phyloP scores from a whole-genome alignment of 92 coral and sea anemone species.

The Phenganax marumi region DNA sequence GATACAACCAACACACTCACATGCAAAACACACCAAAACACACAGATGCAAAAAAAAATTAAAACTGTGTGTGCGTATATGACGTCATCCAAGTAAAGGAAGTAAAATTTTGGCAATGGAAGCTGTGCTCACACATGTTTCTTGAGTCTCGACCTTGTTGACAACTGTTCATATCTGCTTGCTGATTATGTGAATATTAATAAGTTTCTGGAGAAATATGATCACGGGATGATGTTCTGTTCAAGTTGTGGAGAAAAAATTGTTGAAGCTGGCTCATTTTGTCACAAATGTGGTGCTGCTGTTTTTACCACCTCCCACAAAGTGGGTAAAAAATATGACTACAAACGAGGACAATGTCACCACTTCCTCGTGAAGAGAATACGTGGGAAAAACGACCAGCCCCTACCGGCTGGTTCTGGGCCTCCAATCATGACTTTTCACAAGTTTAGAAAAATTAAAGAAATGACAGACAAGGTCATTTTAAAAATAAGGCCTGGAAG shows the following conservation, averaged over 20 bases:
- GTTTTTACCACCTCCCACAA: not conserved
- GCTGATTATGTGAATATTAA: too few species aligned
- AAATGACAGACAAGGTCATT: not conserved
- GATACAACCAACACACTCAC: too few species aligned
- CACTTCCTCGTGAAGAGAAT: not conserved
- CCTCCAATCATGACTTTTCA: not conserved
- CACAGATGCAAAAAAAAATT: too few species aligned
- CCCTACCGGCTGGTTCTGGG: not conserved
- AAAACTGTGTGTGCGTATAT: too few species aligned
- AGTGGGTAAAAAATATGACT: not conserved
- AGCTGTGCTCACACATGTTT: too few species aligned
- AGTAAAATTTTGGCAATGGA: too few species aligned
- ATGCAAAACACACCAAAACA: too few species aligned
- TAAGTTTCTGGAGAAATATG: too few species aligned
- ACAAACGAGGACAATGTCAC: not conserved
- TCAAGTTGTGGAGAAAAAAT: not conserved
- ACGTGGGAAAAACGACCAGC: not conserved
- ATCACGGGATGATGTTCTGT: not conserved
- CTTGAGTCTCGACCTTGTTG: too few species aligned
- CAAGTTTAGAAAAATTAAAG: not conserved
- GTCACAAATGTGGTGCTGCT: not conserved
- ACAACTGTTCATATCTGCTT: too few species aligned
- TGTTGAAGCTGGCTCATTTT: not conserved
- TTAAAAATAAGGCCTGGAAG: not conserved
- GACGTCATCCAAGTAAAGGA: too few species aligned